Conservation (phyloP, 2,113 vertebrate species). For the Pyrgilauda ruficollis region DNA sequence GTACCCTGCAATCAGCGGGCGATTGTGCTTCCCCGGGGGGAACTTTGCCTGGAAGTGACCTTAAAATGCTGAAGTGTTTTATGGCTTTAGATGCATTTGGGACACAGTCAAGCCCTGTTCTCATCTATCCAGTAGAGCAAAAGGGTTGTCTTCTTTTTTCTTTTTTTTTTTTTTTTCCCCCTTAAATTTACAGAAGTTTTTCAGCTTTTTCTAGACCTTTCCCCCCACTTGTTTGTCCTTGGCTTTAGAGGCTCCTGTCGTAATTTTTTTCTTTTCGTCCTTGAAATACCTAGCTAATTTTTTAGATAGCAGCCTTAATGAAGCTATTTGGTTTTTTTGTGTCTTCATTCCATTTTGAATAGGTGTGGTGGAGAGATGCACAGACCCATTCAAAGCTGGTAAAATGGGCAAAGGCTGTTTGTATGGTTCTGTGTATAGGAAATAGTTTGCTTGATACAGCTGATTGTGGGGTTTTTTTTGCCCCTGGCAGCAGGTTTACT, state of each 20-base stretch:
- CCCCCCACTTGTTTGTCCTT: neutral
- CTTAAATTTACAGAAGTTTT: neutral
- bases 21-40: neutral
- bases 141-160: neutral
- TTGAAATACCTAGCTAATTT: neutral
- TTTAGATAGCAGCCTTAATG: neutral
- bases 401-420: neutral
- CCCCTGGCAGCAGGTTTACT: neutral
- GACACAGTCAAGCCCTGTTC: neutral
- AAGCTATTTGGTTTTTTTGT: neutral
- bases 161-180: neutral
- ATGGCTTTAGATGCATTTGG: neutral
- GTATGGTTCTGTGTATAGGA: neutral
- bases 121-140: neutral
- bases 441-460: neutral
- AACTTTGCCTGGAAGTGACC: neutral
- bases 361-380: neutral
- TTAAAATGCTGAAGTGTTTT: neutral
- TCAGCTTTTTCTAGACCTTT: neutral
- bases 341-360: neutral
- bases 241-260: neutral
- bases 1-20: accelerated
- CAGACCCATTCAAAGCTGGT: neutral
- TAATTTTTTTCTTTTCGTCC: neutral
- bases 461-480: accelerated